These are phyloP conservation scores for Pollenia griseotomentosa DNA, from an alignment of 2,888 invertebrate species.

Conservation along the genomic window DNA sequence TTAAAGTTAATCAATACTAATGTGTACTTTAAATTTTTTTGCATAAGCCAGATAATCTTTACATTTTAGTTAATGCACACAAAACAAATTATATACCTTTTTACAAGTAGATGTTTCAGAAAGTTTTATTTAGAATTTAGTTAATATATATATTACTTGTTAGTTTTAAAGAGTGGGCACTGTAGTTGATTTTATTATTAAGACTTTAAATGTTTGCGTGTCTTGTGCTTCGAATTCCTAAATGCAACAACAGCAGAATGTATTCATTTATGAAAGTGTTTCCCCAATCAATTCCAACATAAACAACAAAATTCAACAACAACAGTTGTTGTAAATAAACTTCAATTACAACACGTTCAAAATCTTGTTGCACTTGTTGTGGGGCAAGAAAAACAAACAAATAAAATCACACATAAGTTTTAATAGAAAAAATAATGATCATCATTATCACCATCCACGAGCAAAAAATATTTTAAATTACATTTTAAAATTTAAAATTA, in stretches of 20 bases:
- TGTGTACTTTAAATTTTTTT: no score
- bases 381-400: conserved; percentile 25
- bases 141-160: background rate
- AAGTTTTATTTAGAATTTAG: no score
- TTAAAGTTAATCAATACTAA: no score
- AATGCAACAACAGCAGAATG: conserved; percentile 40
- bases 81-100: no score
- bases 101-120: no score
- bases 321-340: conserved; percentile 42
- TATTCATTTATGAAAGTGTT: conserved; percentile 61
- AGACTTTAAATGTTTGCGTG: conserved; percentile 55
- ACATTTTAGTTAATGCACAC: no score
- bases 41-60: no score
- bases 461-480: background rate
- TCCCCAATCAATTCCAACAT: conserved; percentile 60
- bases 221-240: conserved; percentile 17
- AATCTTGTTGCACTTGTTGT: conserved; percentile 54
- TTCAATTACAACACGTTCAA: conserved; percentile 46
- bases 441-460: conserved; percentile 22
- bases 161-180: background rate
- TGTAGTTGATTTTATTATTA: conserved; percentile 6
- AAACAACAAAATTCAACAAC: conserved; percentile 6
- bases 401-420: background rate
- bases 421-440: conserved; percentile 18
- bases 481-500: background rate